Evolutionary conservation across 1,140 invertebrate genomes (phyloP).

Genomic region (Zaprionus ghesquierei): DNA sequence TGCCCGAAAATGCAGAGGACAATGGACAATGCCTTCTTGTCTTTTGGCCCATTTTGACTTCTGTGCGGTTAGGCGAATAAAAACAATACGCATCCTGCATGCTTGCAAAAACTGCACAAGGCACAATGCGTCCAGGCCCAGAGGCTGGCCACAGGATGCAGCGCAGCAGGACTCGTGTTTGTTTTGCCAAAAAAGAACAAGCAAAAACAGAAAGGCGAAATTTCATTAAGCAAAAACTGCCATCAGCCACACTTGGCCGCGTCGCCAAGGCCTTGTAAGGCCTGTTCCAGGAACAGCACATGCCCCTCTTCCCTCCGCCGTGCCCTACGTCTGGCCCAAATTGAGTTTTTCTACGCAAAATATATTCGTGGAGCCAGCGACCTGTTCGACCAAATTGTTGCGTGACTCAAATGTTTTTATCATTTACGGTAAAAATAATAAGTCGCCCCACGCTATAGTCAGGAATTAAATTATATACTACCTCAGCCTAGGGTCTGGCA

Average conservation of each 20-base stretch:
- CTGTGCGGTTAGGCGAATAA: constrained; percentile 44
- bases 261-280: constrained; percentile 5
- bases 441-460: constrained; percentile 15
- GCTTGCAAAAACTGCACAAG: constrained; percentile 17
- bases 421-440: constrained; percentile 42
- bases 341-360: constrained; percentile 49
- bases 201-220: constrained; percentile 13
- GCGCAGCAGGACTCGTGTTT: constrained; percentile 42
- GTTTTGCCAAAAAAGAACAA: constrained; percentile 12
- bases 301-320: background rate
- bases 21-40: constrained; percentile 25
- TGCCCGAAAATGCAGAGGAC: background rate
- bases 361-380: background rate
- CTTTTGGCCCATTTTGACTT: constrained; percentile 47
- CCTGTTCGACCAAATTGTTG: constrained; percentile 33
- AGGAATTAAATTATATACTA: constrained; percentile 34
- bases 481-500: background rate
- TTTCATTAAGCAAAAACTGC: constrained; percentile 44
- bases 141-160: constrained; percentile 20
- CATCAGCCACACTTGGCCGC: constrained; percentile 32
- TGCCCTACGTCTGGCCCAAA: constrained; percentile 13
- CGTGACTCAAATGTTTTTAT: constrained; percentile 59
- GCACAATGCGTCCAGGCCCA: constrained; percentile 16
- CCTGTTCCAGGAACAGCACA: constrained; percentile 20
- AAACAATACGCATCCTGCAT: constrained; percentile 39